Evolutionary conservation across 2,113 vertebrate species (phyloP).

Genomic region (Prionailurus viverrinus): DNA sequence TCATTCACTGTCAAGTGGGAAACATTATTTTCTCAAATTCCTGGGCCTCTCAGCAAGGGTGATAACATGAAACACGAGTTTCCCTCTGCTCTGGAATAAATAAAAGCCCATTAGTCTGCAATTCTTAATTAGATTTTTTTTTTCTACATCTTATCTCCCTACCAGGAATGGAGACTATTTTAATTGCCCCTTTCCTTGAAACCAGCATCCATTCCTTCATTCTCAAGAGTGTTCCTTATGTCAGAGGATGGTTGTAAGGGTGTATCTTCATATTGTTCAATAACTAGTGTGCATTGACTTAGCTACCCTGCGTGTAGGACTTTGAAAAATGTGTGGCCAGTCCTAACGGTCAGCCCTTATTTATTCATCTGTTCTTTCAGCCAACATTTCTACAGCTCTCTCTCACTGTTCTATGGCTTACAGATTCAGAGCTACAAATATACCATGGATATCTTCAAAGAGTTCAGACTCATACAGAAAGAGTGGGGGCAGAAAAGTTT

Average conservation of each 20-base stretch:
- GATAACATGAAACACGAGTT: constrained; percentile 61
- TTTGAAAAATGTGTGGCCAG: not conserved
- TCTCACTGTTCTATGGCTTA: not conserved
- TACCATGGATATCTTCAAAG: not conserved
- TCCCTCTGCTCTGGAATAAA: constrained; percentile 59
- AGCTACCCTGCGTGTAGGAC: not conserved
- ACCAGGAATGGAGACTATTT: not conserved
- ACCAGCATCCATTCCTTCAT: not conserved
- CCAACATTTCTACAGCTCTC: not conserved
- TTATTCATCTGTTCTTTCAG: not conserved
- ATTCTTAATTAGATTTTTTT: constrained; percentile 60
- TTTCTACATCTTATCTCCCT: constrained; percentile 12
- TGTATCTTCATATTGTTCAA: not conserved
- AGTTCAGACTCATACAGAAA: not conserved
- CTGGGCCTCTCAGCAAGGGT: constrained; percentile 50
- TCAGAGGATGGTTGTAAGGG: not conserved
- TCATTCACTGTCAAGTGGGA: constrained; percentile 65
- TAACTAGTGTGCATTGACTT: not conserved
- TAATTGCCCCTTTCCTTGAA: constrained; percentile 7
- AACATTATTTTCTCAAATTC: constrained; percentile 49
- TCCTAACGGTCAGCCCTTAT: not conserved
- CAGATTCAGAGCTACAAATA: not conserved
- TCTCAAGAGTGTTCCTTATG: not conserved
- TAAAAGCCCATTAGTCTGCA: not conserved
- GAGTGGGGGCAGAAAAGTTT: not conserved